These are phyloP conservation scores for Hydra vulgaris DNA, from an alignment of 30 jellyfish, hydroid and myxozoan genomes.

Conservation along the genomic window DNA sequence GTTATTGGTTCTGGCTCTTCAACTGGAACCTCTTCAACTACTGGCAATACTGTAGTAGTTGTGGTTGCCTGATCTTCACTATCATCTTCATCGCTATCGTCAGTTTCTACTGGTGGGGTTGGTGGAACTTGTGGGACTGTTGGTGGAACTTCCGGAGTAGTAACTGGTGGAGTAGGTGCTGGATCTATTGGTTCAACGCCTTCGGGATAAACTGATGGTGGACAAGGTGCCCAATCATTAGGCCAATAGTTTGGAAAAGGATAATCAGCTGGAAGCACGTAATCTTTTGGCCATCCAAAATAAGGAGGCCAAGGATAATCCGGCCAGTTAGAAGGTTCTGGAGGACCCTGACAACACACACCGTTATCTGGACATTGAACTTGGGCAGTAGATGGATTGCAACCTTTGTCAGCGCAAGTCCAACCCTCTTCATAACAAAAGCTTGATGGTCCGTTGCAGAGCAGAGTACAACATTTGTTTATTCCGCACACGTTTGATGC, in stretches of 20 bases:
- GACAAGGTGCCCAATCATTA: constrained; percentile 10
- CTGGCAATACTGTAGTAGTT: background rate
- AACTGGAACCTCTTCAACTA: background rate
- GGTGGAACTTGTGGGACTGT: background rate
- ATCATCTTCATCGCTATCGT: constrained; percentile 1
- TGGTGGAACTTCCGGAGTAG: constrained; percentile 1
- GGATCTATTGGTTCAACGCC: constrained; percentile 22
- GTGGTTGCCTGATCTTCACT: background rate
- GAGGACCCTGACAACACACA: constrained; percentile 18
- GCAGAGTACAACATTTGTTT: constrained; percentile 6
- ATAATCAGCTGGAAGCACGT: constrained; percentile 13
- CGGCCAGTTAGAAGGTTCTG: constrained; percentile 21
- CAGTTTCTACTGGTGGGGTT: background rate
- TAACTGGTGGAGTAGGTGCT: constrained; percentile 17
- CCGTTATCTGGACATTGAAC: constrained; percentile 16
- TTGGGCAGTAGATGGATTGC: background rate
- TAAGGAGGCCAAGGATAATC: constrained; percentile 21
- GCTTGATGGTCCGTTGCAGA: constrained; percentile 12
- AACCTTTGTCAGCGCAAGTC: background rate
- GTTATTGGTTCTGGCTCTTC: background rate
- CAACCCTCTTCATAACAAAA: background rate
- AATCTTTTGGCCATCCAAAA: constrained; percentile 18
- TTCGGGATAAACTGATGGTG: constrained; percentile 10
- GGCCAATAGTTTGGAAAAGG: constrained; percentile 16
- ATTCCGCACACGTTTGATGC: constrained; percentile 1